Evolutionary conservation across 2,797 vertebrate genomes (phyloP).

Genomic region (Syndactyla subalaris): DNA sequence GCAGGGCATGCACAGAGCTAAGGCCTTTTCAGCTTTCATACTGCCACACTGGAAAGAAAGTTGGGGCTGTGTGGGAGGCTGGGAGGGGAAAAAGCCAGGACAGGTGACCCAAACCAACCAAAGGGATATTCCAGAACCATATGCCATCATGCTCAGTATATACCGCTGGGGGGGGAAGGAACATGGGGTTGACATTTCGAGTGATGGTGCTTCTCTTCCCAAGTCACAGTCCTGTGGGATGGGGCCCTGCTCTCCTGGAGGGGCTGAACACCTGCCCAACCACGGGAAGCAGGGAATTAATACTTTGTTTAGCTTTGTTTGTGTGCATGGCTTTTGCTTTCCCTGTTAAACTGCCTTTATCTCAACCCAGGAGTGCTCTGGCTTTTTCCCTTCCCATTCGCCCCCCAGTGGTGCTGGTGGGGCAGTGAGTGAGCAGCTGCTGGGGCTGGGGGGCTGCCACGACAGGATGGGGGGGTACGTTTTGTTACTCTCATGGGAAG

Average conservation of each 20-base stretch:
- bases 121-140: background rate
- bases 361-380: background rate
- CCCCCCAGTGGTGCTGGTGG: background rate
- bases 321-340: background rate
- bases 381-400: background rate
- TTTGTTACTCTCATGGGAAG: background rate
- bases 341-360: background rate
- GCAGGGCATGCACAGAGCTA: background rate
- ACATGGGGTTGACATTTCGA: background rate
- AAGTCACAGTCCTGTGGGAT: background rate
- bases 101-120: background rate
- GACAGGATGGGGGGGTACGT: background rate
- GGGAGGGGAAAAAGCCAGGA: background rate
- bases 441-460: background rate
- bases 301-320: background rate
- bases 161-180: background rate
- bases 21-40: background rate
- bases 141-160: background rate
- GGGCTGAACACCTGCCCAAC: background rate
- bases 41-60: background rate
- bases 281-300: background rate
- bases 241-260: background rate
- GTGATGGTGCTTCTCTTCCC: background rate
- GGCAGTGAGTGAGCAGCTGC: background rate
- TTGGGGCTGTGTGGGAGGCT: rapidly evolving